Evolutionary conservation across 1,140 invertebrate species (phyloP), one percentile per base, ranked within the genome.

Genomic region (Megathymus violae): DNA sequence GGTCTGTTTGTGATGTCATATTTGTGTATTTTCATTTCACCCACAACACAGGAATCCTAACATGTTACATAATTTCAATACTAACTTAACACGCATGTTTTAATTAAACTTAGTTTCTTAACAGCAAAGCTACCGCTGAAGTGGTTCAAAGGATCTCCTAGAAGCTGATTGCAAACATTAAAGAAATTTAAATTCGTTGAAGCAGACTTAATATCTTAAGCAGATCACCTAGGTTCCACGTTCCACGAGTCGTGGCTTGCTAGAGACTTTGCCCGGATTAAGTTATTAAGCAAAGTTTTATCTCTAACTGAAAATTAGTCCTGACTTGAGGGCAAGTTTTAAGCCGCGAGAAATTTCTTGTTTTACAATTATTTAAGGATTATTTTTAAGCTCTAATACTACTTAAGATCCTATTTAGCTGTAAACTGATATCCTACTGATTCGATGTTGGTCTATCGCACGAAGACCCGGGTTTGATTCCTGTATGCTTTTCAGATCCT

Each of bases 251-350:
- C 9, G 27, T 31, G 27, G 34, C 10, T 1, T 31, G 7, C 27
- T 31, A 11, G 25, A 13, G 27, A 47, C 44, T 47, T 47, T 1
- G 16, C 40, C 1, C n/a, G 22, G 44, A 47, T 47, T 47, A 47
- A 47, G 4, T 47, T 47, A 47, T 27, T 47, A 47, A 47, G 11
- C 22, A 13, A 47, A 27, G 44, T 47, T 47, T 27, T 27, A 46
- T 46, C 43, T 25, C 9, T 27, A 27, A 27, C 44, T 47, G 11
- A 11, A 27, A 47, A 36, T 36, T 36, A 47, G 44, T 25, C 19
- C 27, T 47, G 11, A 27, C 11, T n/a, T 47, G 44, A 25, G 4
- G 44, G 11, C 22, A 14, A 47, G n/a, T 25, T 25, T 47, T 46
- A 47, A 47, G 44, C 44, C 13, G 17, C 16, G 19, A 22, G 17